Conservation (phyloP, 2,113 vertebrate species). For the Vulpes lagopus region DNA sequence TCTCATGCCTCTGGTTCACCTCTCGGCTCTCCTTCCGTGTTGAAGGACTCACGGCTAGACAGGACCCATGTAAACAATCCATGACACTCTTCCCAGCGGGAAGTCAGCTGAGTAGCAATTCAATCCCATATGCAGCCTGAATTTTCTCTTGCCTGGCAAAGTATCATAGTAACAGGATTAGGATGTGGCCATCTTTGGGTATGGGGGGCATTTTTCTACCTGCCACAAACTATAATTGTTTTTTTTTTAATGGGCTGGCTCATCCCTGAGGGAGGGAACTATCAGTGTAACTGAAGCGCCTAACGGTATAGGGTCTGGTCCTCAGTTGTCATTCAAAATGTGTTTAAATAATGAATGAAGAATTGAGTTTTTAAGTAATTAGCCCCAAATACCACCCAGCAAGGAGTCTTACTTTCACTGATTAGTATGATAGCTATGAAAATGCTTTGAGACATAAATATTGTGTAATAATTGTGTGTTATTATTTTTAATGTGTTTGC, state of each 20-base stretch:
- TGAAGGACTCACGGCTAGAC: neutral
- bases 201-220: neutral
- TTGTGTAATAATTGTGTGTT: neutral
- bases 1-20: neutral
- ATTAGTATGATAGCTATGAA: neutral
- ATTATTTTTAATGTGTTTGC: neutral
- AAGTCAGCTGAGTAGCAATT: neutral
- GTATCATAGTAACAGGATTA: neutral
- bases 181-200: neutral
- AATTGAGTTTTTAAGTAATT: constrained; percentile 34
- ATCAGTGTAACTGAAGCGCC: neutral
- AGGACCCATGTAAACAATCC: neutral
- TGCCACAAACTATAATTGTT: neutral
- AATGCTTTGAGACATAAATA: neutral
- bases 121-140: neutral
- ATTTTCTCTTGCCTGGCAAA: neutral
- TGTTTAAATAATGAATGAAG: neutral
- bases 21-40: neutral
- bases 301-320: neutral
- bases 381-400: neutral
- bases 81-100: neutral
- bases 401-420: neutral
- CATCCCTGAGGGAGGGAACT: neutral
- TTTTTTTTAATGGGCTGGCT: neutral
- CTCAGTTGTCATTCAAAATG: neutral